Conservation (phyloP, 2,888 invertebrate species). For the Cyclophora albipunctata region DNA sequence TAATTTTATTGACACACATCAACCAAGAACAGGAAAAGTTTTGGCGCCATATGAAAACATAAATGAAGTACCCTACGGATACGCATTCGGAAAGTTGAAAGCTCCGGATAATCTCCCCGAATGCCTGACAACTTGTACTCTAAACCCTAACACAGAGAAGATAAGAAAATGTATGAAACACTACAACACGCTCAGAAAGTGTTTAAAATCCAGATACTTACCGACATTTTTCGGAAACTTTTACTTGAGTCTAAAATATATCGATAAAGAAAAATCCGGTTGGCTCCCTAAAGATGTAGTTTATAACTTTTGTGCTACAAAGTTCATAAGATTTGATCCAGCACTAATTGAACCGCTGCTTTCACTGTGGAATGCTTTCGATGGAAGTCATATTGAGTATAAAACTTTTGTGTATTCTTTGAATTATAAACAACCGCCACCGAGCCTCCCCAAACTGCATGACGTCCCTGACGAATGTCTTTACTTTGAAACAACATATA, state of each 20-base stretch:
- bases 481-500: constrained; percentile 55
- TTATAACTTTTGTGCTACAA: constrained; percentile 54
- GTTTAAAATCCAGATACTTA: constrained; percentile 37
- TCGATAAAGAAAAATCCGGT: constrained; percentile 52
- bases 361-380: constrained; percentile 57
- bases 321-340: constrained; percentile 61
- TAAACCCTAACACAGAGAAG: constrained; percentile 48
- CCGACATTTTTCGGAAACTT: constrained; percentile 46
- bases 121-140: constrained; percentile 48
- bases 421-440: constrained; percentile 55
- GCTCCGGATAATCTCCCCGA: constrained; percentile 60
- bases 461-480: constrained; percentile 47
- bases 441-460: constrained; percentile 53
- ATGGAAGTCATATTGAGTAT: constrained; percentile 62
- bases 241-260: constrained; percentile 47
- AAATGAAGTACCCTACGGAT: constrained; percentile 55
- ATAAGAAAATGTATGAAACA: constrained; percentile 60
- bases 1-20: constrained; percentile 44
- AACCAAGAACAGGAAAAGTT: constrained; percentile 49
- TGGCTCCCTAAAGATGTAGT: constrained; percentile 61
- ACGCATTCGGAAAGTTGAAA: constrained; percentile 56
- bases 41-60: constrained; percentile 69
- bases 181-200: constrained; percentile 55
- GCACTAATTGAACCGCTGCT: constrained; percentile 65
- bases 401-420: constrained; percentile 64